Percentiles rank a stretch among this genome's conserved stretches.
These are phyloP conservation scores for Hybos culiciformis DNA, from an alignment of 2,888 invertebrate species.

Conservation along the genomic window DNA sequence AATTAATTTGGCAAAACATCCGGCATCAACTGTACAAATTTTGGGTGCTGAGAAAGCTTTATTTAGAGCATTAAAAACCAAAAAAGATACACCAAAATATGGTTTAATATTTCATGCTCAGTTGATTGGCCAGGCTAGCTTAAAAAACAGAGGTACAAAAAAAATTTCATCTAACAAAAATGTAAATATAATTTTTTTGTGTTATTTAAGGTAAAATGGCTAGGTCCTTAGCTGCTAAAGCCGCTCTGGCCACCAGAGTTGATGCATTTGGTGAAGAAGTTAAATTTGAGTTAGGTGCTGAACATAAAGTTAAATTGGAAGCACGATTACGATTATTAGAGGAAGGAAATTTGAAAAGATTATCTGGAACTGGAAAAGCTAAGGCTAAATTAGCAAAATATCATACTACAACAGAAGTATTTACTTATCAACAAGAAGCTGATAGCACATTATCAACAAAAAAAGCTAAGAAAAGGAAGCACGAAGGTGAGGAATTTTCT, in stretches of 20 bases:
- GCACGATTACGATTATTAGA: slow-evolving; percentile 64
- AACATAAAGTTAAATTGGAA: slow-evolving; percentile 82
- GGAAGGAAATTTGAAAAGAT: slow-evolving; percentile 65
- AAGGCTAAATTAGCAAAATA: slow-evolving; percentile 89
- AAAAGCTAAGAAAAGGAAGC: slow-evolving; percentile 33
- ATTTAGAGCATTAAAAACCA: slow-evolving; percentile 92
- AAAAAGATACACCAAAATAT: slow-evolving; percentile 97
- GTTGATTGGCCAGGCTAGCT: slow-evolving; percentile 76
- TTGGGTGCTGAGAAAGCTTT: slow-evolving; percentile 97
- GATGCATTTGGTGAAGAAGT: slow-evolving; percentile 93
- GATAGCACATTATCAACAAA: slow-evolving; percentile 61
- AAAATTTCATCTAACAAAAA: too few species aligned
- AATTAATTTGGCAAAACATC: slow-evolving; percentile 92
- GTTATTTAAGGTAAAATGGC: slow-evolving; percentile 93
- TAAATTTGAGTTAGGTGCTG: slow-evolving; percentile 68
- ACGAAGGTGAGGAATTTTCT: slow-evolving; percentile 38
- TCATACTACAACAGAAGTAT: slow-evolving; percentile 56
- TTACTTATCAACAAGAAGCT: slow-evolving; percentile 61
- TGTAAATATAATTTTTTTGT: too few species aligned
- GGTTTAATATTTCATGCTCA: slow-evolving; percentile 96
- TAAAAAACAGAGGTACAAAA: too few species aligned
- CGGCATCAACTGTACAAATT: slow-evolving; percentile 95
- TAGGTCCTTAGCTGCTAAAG: slow-evolving; percentile 93
- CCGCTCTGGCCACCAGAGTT: slow-evolving; percentile 75
- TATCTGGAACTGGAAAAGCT: slow-evolving; percentile 81